Evolutionary conservation across 2,888 invertebrate genomes (phyloP).

Genomic region (Leucophora obtusa): DNA sequence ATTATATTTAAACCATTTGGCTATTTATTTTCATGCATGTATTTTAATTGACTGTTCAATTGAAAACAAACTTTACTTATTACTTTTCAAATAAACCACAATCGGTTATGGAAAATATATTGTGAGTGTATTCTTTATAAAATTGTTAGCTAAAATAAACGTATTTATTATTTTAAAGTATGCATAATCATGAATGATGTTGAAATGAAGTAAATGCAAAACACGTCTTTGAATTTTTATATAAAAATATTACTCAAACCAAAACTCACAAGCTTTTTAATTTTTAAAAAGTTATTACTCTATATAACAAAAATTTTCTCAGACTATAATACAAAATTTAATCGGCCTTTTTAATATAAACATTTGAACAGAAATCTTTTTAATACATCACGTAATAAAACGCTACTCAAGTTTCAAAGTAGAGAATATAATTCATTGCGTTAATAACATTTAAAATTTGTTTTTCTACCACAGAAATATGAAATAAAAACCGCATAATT

Average conservation of each 20-base stretch:
- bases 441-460: constrained; percentile 8
- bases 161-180: not conserved
- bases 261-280: not conserved
- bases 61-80: no score
- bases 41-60: no score
- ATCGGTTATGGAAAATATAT: no score
- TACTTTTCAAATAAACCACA: no score
- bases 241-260: not conserved
- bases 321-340: not conserved
- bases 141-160: not conserved
- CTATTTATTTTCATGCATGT: no score
- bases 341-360: not conserved
- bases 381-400: not conserved
- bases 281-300: no score
- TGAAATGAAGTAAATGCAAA: constrained; percentile 24
- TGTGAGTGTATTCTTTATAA: no score
- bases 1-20: no score
- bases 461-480: not conserved
- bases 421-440: constrained; percentile 19
- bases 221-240: constrained; percentile 14
- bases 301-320: no score
- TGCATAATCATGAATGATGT: not conserved
- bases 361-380: not conserved
- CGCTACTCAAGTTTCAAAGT: not conserved
- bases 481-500: constrained; percentile 25